A percentile compares a stretch with the other conserved stretches of the same genome.
Conservation (phyloP, 2,797 vertebrate species). For the Pipistrellus nathusii region DNA sequence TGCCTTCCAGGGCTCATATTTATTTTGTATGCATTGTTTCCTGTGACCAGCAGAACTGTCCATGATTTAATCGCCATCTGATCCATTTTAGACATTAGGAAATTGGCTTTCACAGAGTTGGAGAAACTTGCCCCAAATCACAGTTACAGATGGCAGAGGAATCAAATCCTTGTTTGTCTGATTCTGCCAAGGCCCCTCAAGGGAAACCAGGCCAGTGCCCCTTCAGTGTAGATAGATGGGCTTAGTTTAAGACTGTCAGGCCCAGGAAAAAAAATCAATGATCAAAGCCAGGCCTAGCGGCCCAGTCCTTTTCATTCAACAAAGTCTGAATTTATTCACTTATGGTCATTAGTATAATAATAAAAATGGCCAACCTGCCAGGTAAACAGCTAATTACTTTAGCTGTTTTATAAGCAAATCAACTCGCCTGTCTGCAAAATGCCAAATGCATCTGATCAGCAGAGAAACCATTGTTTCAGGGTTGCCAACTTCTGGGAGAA, state of each 20-base stretch:
- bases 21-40: background rate
- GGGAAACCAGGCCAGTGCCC: background rate
- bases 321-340: slow-evolving; percentile 64
- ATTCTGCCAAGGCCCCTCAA: too few species aligned
- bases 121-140: slow-evolving; percentile 7
- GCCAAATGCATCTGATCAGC: slow-evolving; percentile 71
- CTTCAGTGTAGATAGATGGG: background rate
- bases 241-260: slow-evolving; percentile 37
- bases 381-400: slow-evolving; percentile 78
- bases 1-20: background rate
- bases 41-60: background rate
- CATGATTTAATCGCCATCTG: background rate
- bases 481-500: slow-evolving; percentile 60
- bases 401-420: slow-evolving; percentile 69
- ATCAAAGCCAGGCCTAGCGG: slow-evolving; percentile 56
- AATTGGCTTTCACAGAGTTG: slow-evolving; percentile 4
- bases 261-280: slow-evolving; percentile 56
- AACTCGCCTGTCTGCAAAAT: slow-evolving; percentile 59
- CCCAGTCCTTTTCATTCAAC: slow-evolving; percentile 41
- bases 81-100: background rate
- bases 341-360: slow-evolving; percentile 67
- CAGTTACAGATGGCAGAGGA: background rate
- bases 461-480: slow-evolving; percentile 72
- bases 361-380: slow-evolving; percentile 48
- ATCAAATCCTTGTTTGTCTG: background rate